Conservation (phyloP, 92 coral and sea anemone genomes). For the Palythoa grandiflora region DNA sequence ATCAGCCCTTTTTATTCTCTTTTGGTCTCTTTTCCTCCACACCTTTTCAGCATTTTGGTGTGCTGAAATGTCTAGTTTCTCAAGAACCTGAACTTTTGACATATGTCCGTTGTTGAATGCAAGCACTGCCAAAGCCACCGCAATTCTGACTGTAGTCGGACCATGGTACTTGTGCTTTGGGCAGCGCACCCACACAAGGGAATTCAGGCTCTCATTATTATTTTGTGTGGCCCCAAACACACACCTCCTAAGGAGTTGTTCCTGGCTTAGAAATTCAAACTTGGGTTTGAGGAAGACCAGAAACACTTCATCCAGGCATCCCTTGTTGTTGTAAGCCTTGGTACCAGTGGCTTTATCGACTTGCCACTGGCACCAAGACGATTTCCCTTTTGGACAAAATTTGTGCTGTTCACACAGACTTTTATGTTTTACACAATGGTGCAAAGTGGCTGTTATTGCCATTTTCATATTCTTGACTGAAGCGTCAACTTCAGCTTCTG, state of each 20-base stretch:
- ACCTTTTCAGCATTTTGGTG: slow-evolving; percentile 3
- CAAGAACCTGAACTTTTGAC: no score
- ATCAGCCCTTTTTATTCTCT: slow-evolving; percentile 10
- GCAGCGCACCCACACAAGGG: slow-evolving; percentile 24
- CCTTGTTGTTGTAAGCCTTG: no score
- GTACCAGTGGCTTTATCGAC: slow-evolving; percentile 5
- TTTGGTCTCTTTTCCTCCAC: not conserved
- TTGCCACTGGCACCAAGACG: slow-evolving; percentile 11
- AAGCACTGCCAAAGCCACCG: not conserved
- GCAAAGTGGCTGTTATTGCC: slow-evolving; percentile 11
- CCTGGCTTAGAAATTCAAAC: slow-evolving; percentile 13
- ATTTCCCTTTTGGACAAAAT: slow-evolving; percentile 2
- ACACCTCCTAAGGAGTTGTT: slow-evolving; percentile 1
- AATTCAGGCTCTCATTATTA: slow-evolving; percentile 20
- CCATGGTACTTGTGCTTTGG: slow-evolving; percentile 34
- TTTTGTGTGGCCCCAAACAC: slow-evolving; percentile 21
- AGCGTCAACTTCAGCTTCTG: slow-evolving; percentile 9
- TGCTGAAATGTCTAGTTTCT: slow-evolving; percentile 6
- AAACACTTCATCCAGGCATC: no score
- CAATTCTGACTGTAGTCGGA: not conserved
- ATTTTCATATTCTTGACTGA: slow-evolving; percentile 9
- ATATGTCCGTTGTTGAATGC: not conserved
- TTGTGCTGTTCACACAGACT: not conserved
- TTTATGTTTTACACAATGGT: not conserved
- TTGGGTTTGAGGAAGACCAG: not conserved